A percentile compares a stretch with the other conserved stretches of the same genome.
phyloP scores from a whole-genome alignment of 2,113 vertebrate genomes.

The Strix uralensis region DNA sequence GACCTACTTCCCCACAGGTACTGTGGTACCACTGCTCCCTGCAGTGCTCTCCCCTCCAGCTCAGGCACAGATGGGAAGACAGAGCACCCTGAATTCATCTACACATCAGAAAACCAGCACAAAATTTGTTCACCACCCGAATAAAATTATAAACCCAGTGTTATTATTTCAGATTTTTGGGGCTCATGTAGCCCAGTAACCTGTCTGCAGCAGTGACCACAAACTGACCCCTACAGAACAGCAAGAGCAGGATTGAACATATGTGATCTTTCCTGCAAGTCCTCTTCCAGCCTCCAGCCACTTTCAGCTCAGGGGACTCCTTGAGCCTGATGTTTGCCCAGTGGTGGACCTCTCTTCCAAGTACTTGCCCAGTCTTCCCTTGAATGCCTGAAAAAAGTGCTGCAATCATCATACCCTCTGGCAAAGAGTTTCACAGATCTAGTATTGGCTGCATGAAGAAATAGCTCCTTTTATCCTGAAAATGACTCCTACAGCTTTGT shows the following conservation, averaged over 20 bases:
- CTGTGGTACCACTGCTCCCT: not conserved
- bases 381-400: not conserved
- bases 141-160: not conserved
- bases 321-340: not conserved
- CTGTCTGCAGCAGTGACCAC: not conserved
- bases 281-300: not conserved
- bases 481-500: not conserved
- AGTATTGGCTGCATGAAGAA: not conserved
- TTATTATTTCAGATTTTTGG: not conserved
- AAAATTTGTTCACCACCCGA: not conserved
- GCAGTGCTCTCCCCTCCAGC: not conserved
- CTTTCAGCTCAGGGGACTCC: not conserved
- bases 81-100: not conserved
- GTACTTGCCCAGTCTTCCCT: not conserved
- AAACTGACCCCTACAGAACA: not conserved
- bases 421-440: not conserved
- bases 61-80: not conserved
- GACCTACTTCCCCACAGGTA: not conserved
- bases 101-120: not conserved
- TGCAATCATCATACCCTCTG: not conserved
- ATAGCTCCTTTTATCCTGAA: not conserved
- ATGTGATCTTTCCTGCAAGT: not conserved
- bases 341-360: not conserved
- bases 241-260: not conserved
- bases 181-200: not conserved